Conservation (phyloP, 1,140 invertebrate genomes). For the Macrotrachela quadricornifera region DNA sequence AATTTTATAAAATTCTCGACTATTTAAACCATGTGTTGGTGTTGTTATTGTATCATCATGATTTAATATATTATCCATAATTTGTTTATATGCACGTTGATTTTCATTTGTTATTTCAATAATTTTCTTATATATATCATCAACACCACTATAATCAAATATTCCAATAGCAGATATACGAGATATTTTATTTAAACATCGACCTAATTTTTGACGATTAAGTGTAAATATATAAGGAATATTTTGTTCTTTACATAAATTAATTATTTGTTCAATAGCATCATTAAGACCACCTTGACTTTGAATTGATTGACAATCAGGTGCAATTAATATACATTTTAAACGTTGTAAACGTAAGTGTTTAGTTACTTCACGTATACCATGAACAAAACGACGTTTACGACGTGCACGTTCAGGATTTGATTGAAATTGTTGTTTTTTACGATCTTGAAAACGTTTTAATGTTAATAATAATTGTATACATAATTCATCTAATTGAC, state of each 20-base stretch:
- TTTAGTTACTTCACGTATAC: constrained; percentile 38
- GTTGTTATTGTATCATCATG: neutral
- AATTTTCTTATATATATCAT: constrained; percentile 17
- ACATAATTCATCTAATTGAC: constrained; percentile 28
- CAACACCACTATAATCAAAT: constrained; percentile 37
- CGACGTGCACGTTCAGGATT: constrained; percentile 31
- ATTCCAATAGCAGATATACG: constrained; percentile 37
- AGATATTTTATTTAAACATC: constrained; percentile 34
- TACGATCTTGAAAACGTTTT: constrained; percentile 38
- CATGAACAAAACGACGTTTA: constrained; percentile 34
- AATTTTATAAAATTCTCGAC: neutral
- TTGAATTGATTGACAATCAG: constrained; percentile 34
- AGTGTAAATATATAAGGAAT: constrained; percentile 36
- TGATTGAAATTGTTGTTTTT: constrained; percentile 38
- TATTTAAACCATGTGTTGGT: neutral
- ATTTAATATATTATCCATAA: constrained; percentile 3
- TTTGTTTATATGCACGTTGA: constrained; percentile 1
- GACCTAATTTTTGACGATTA: constrained; percentile 32
- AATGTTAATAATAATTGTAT: constrained; percentile 34
- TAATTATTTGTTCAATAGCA: constrained; percentile 28
- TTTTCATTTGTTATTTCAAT: neutral
- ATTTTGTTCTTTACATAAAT: constrained; percentile 29
- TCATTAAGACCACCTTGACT: constrained; percentile 33
- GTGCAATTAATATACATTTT: constrained; percentile 39
- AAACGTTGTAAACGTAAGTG: constrained; percentile 37